phyloP scores from a whole-genome alignment of 1,140 invertebrate species.

The Radopholus similis region DNA sequence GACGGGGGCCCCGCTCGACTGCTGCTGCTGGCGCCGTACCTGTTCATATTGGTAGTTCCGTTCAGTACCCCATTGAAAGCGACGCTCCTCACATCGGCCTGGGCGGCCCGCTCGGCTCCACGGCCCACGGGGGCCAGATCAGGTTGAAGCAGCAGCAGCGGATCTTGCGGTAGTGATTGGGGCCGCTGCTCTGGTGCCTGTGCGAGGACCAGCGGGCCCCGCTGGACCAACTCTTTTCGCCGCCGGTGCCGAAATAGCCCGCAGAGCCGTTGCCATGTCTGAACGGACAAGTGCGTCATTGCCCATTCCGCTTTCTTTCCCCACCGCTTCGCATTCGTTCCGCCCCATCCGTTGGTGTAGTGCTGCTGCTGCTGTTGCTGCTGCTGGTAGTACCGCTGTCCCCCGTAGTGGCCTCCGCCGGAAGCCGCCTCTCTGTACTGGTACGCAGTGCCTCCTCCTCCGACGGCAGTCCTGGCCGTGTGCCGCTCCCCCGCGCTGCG shows the following conservation, averaged over 20 bases:
- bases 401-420: neutral
- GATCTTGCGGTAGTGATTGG: constrained; percentile 15
- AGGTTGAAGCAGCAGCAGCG: constrained; percentile 18
- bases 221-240: neutral
- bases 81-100: neutral
- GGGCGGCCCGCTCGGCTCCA: constrained; percentile 2
- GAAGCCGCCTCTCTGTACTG: neutral
- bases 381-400: neutral
- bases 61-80: neutral
- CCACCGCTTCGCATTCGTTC: neutral
- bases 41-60: too few relatives aligned
- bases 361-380: neutral
- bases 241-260: neutral
- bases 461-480: neutral
- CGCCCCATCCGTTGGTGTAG: neutral
- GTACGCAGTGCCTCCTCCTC: neutral
- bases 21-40: neutral
- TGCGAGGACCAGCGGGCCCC: neutral
- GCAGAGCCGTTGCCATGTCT: neutral
- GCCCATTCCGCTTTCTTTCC: neutral
- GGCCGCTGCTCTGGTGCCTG: neutral
- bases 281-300: neutral
- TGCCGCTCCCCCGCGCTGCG: neutral
- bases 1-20: neutral
- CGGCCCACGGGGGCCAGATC: constrained; percentile 16